Evolutionary conservation across 2,113 vertebrate species (phyloP).

Genomic region (Gopherus flavomarginatus): DNA sequence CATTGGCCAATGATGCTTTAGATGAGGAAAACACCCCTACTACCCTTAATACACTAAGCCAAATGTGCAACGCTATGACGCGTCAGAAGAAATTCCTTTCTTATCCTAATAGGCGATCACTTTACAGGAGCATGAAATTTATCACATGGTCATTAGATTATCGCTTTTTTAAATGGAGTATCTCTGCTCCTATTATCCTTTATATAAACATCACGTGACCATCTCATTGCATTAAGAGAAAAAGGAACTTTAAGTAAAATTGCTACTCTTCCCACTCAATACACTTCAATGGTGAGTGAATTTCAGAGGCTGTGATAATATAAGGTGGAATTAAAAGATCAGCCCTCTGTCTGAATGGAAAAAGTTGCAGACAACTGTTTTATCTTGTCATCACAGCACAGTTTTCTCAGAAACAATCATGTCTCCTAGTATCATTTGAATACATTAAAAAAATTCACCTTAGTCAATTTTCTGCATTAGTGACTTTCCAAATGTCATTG

Average conservation of each 20-base stretch:
- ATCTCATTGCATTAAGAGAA: neutral
- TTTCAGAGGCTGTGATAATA: neutral
- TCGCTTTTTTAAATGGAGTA: neutral
- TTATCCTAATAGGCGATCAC: neutral
- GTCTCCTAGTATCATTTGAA: neutral
- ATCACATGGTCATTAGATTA: neutral
- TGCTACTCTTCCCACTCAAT: neutral
- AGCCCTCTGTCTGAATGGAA: neutral
- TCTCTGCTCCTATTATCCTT: neutral
- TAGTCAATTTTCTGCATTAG: neutral
- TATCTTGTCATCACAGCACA: neutral
- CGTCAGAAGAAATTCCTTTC: neutral
- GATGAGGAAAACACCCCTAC: neutral
- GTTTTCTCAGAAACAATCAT: neutral
- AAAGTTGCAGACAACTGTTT: neutral
- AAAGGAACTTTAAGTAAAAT: neutral
- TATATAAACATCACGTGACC: neutral
- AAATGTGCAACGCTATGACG: neutral
- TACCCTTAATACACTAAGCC: neutral
- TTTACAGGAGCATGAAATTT: neutral
- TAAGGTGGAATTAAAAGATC: neutral
- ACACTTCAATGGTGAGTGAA: neutral
- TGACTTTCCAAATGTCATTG: neutral
- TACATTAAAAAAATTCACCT: neutral
- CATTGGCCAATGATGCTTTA: neutral